Evolutionary conservation across 2,888 invertebrate genomes (phyloP).

Genomic region (Drosophila meridiana): DNA sequence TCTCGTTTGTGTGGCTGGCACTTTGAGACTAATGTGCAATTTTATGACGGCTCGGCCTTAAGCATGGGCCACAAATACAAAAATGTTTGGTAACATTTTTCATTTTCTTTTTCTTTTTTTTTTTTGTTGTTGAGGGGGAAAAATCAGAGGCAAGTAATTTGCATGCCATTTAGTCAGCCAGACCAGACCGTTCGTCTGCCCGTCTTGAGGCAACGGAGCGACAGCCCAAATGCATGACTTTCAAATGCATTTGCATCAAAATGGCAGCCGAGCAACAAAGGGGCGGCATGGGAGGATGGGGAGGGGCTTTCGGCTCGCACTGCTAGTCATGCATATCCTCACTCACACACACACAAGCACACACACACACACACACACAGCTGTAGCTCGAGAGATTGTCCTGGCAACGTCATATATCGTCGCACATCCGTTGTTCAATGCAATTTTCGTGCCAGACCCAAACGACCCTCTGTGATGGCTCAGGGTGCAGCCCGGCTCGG

Average conservation of each 20-base stretch:
- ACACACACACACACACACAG: constrained; percentile 23
- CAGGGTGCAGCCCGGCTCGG: constrained; percentile 15
- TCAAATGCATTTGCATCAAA: constrained; percentile 75
- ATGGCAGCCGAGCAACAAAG: constrained; percentile 36
- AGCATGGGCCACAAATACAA: constrained; percentile 5
- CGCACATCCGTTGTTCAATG: constrained; percentile 73
- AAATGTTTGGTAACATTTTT: constrained; percentile 8
- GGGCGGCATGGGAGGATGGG: constrained; percentile 3
- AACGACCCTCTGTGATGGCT: constrained; percentile 50
- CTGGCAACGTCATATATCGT: constrained; percentile 69
- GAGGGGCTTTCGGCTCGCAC: constrained; percentile 45
- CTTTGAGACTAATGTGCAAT: constrained; percentile 31
- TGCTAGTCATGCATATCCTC: constrained; percentile 67
- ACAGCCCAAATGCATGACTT: constrained; percentile 45
- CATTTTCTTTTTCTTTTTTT: neutral
- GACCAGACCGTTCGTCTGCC: constrained; percentile 3
- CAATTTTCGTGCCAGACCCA: constrained; percentile 52
- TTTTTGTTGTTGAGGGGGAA: neutral
- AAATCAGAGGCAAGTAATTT: constrained; percentile 66
- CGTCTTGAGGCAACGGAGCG: constrained; percentile 36
- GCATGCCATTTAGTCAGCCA: constrained; percentile 67
- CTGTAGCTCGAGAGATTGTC: constrained; percentile 45
- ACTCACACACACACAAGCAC: constrained; percentile 23
- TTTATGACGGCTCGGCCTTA: constrained; percentile 13
- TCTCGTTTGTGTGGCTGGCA: neutral